phyloP scores from a whole-genome alignment of 2,113 vertebrate species.

The Pavo muticus region DNA sequence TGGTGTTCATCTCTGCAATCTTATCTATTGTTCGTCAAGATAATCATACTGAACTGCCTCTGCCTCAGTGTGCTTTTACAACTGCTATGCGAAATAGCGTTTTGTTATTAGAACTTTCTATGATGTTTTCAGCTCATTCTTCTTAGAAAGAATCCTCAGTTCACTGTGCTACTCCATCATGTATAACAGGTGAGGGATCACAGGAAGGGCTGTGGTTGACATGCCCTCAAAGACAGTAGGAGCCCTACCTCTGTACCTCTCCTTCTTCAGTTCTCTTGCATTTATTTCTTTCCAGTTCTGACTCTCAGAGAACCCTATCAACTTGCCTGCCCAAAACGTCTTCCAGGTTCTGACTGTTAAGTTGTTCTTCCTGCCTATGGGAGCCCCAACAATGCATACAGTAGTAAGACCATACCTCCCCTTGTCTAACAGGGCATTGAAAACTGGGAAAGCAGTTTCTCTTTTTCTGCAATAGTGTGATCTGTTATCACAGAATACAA shows the following conservation, averaged over 20 bases:
- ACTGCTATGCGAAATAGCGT: background rate
- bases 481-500: background rate
- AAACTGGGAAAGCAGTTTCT: background rate
- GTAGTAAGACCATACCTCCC: background rate
- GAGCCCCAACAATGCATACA: background rate
- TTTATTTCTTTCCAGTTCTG: background rate
- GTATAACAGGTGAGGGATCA: fast-evolving
- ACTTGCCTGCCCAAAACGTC: background rate
- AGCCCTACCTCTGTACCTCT: background rate
- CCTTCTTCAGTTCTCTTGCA: background rate
- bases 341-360: background rate
- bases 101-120: background rate
- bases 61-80: background rate
- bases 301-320: background rate
- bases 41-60: background rate
- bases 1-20: background rate
- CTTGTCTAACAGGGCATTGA: background rate
- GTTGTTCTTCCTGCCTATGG: background rate
- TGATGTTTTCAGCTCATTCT: background rate
- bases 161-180: background rate
- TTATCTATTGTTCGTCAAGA: background rate
- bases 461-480: background rate
- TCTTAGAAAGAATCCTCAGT: background rate
- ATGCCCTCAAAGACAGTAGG: fast-evolving
- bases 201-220: background rate